phyloP scores from a whole-genome alignment of 1,140 invertebrate species.

The Danaus melanippus region DNA sequence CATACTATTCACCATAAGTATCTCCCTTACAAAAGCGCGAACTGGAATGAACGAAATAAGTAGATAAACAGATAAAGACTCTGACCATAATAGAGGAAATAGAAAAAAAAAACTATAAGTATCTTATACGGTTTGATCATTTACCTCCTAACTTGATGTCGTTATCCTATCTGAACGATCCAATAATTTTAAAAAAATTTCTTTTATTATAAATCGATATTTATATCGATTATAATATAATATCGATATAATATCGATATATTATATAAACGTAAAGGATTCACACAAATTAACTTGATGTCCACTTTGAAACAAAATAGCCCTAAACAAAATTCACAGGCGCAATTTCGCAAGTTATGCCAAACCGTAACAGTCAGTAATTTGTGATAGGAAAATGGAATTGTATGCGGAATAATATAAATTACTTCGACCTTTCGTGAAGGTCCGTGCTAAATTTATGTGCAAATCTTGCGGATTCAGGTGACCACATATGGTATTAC shows the following conservation, averaged over 20 bases:
- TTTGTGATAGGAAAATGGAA: constrained; percentile 61
- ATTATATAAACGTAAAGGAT: too few relatives aligned
- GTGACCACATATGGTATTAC: constrained; percentile 14
- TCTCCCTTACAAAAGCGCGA: too few relatives aligned
- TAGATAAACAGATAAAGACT: too few relatives aligned
- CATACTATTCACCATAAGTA: too few relatives aligned
- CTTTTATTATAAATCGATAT: constrained; percentile 6
- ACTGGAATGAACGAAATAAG: too few relatives aligned
- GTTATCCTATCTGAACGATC: too few relatives aligned
- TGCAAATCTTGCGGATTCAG: constrained; percentile 20
- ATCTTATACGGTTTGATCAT: too few relatives aligned
- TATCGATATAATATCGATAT: too few relatives aligned
- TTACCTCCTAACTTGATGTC: too few relatives aligned
- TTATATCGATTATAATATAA: too few relatives aligned
- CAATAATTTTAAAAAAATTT: constrained; percentile 10
- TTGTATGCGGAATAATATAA: constrained; percentile 63
- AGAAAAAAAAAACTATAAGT: too few relatives aligned
- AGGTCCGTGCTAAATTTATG: constrained; percentile 47
- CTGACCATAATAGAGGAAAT: too few relatives aligned
- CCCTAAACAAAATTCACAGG: constrained; percentile 30
- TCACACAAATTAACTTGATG: constrained; percentile 13
- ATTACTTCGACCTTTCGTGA: constrained; percentile 45
- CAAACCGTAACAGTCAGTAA: constrained; percentile 58
- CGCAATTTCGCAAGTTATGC: constrained; percentile 54
- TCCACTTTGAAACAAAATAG: constrained; percentile 24